A percentile compares a stretch with the other conserved stretches of the same genome.
These are phyloP conservation scores for Panagrolaimus sp. DNA, from an alignment of 1,140 invertebrate species.

Conservation along the genomic window DNA sequence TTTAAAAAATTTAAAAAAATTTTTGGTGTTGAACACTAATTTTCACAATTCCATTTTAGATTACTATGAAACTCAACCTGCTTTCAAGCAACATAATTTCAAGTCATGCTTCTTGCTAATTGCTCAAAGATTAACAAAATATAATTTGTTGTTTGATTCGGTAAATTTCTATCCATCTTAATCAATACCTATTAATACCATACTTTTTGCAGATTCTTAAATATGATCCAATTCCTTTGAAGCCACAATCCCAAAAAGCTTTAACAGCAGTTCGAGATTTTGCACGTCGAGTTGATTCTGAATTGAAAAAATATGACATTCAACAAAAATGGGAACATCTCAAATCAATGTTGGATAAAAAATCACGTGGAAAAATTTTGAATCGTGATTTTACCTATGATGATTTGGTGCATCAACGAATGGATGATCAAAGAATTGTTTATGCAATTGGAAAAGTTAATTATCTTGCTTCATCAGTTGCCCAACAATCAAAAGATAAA, in stretches of 20 bases:
- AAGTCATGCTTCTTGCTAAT: slow-evolving; percentile 50
- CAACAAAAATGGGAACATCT: slow-evolving; percentile 40
- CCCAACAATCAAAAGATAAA: neutral
- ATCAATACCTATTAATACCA: neutral
- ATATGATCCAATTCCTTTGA: slow-evolving; percentile 29
- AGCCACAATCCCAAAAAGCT: slow-evolving; percentile 30
- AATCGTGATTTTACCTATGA: slow-evolving; percentile 17
- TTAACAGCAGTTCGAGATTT: slow-evolving; percentile 36
- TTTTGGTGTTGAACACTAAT: too few species aligned
- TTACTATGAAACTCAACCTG: slow-evolving; percentile 31
- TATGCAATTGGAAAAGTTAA: slow-evolving; percentile 2
- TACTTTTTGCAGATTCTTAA: slow-evolving; percentile 38
- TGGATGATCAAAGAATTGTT: neutral
- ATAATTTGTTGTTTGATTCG: slow-evolving; percentile 43
- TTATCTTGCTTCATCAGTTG: neutral
- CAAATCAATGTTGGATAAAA: slow-evolving; percentile 26
- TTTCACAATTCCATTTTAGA: too few species aligned
- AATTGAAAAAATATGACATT: slow-evolving; percentile 35
- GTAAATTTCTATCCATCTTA: slow-evolving; percentile 23
- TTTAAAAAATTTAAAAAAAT: too few species aligned
- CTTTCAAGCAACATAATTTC: slow-evolving; percentile 39
- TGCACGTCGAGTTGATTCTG: slow-evolving; percentile 36
- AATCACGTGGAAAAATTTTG: slow-evolving; percentile 33
- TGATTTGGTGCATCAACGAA: neutral
- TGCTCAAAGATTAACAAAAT: slow-evolving; percentile 47